Evolutionary conservation across 2,113 vertebrate genomes (phyloP).

Genomic region (Erpornis zantholeuca): DNA sequence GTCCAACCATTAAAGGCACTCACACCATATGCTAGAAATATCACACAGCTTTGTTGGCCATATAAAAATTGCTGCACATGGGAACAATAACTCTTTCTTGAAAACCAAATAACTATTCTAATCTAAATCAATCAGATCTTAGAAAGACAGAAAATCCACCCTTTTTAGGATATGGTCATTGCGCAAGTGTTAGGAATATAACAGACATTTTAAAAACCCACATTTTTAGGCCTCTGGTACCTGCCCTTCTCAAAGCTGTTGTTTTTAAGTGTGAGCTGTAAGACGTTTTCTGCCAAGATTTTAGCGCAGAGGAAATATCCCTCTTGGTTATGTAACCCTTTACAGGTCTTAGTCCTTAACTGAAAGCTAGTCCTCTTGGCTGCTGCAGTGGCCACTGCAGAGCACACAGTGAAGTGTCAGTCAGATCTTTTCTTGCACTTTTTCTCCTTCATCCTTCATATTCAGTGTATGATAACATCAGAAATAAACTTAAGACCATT

Average conservation of each 20-base stretch:
- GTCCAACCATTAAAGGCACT: background rate
- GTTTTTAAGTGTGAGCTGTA: background rate
- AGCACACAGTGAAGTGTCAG: background rate
- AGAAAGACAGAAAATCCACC: slow-evolving; percentile 28
- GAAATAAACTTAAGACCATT: background rate
- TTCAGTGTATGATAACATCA: background rate
- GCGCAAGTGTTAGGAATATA: background rate
- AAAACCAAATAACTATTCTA: slow-evolving; percentile 55
- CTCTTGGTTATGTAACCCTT: background rate
- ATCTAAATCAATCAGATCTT: slow-evolving; percentile 47
- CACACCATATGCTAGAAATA: slow-evolving; percentile 55
- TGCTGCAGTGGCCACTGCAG: background rate
- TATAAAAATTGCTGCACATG: slow-evolving; percentile 54
- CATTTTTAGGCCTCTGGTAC: background rate
- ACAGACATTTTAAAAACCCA: background rate
- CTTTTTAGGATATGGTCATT: background rate
- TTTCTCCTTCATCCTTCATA: background rate
- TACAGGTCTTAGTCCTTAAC: background rate
- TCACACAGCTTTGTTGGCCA: slow-evolving; percentile 51
- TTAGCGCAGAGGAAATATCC: background rate
- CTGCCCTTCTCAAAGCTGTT: background rate
- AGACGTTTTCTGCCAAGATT: background rate
- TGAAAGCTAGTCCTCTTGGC: background rate
- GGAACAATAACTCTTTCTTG: slow-evolving; percentile 59
- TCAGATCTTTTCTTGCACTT: background rate